Base-by-base conservation (phyloP, 64 coral and sea anemone species). In the Pocillopora damicornis region DNA sequence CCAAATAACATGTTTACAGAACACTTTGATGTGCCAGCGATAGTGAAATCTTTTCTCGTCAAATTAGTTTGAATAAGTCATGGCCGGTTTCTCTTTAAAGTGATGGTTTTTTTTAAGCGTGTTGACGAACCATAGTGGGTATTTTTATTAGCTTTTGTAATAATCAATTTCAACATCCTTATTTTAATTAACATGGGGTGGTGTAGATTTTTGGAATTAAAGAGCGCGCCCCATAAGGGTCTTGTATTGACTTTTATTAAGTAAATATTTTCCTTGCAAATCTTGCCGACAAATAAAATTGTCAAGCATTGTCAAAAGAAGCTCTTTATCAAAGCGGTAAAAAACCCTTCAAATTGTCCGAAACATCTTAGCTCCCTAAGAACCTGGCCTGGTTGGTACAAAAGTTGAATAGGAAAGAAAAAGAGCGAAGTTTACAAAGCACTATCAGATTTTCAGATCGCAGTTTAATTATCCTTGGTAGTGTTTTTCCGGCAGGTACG, bases 141-240 rank as follows among this genome's bases (percentile, higher is more conserved):
- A 71, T 26, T 73, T 73, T 85, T 85, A 85, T 85, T 85, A 85
- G 64, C 81, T 85, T 85, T 85, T 71, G 63, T 72, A 85, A 72
- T 85, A 72, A 85, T 85, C 65, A 85, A 73, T 85, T 85, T 85
- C 81, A 85, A 85, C 66, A 90, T 76, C 80, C 61, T 76, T 67
- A 90, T 66, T 90, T 75, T 83, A 83, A 90, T 90, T 84, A 90
- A 36, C 72, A 35, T 76, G 22, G 80, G 89, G 71, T 66, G 89
- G 89, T 90, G 79, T 62, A 58, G 79, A 73, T 65, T 90, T 90
- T 90, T 26, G 58, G 37, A 77, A 90, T 90, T 83, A 90, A 90
- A 90, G 79, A 81, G 79, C 59, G 88, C 79, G 57, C 88, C 63
- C 71, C 59, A 74, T 90, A 82, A 90, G 76, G 58, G 35, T 4